These are phyloP conservation scores for Disparrhopalites patrizii DNA, from an alignment of 2,888 invertebrate genomes.

Conservation along the genomic window DNA sequence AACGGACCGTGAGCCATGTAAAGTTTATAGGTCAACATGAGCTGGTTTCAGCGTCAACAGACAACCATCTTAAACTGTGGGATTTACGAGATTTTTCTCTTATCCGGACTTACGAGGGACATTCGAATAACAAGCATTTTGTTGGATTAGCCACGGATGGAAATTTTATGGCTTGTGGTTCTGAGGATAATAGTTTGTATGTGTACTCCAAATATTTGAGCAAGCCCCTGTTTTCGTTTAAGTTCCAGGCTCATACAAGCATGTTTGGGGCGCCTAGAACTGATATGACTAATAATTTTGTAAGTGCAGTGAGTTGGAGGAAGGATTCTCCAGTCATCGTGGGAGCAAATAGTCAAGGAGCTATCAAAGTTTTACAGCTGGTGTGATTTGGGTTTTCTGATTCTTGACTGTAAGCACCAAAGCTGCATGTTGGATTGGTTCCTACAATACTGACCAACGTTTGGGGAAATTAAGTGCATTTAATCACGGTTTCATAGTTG, in stretches of 20 bases:
- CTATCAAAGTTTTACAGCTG: constrained; percentile 80
- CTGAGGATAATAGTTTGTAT: constrained; percentile 89
- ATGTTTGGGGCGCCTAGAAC: constrained; percentile 61
- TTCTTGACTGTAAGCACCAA: no score
- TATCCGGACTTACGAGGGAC: constrained; percentile 82
- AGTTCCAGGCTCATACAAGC: constrained; percentile 77
- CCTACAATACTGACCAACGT: no score
- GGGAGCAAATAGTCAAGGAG: constrained; percentile 90
- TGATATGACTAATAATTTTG: constrained; percentile 85
- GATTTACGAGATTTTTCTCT: constrained; percentile 74
- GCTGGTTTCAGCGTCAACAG: constrained; percentile 88
- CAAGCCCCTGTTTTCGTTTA: constrained; percentile 77
- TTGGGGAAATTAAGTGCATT: no score
- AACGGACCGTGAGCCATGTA: constrained; percentile 91
- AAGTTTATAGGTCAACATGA: constrained; percentile 80
- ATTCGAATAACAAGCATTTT: constrained; percentile 93
- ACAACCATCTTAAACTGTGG: constrained; percentile 88
- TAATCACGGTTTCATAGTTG: no score
- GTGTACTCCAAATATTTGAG: constrained; percentile 86
- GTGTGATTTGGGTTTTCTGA: constrained; percentile 54
- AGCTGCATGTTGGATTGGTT: no score
- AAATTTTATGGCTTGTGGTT: constrained; percentile 88
- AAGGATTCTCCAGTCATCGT: constrained; percentile 78
- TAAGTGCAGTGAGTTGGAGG: constrained; percentile 92
- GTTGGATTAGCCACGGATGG: constrained; percentile 89